phyloP scores from a whole-genome alignment of 1,140 invertebrate species.

The Paracyclopina nana region DNA sequence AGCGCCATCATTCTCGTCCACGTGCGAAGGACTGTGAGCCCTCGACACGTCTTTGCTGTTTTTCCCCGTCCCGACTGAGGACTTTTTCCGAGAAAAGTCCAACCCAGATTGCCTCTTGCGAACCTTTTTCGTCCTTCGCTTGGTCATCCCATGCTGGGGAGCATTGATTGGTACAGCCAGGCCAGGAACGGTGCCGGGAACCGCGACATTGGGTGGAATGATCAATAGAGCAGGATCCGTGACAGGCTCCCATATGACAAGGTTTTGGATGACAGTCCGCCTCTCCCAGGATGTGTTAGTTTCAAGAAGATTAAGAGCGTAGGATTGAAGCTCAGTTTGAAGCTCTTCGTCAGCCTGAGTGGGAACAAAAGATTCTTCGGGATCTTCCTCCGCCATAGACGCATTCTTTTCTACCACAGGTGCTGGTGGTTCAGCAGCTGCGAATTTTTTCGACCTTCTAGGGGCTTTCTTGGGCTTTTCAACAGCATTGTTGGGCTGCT shows the following conservation, averaged over 20 bases:
- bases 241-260: constrained; percentile 16
- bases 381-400: too few relatives aligned
- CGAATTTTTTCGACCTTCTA: too few relatives aligned
- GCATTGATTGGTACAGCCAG: too few relatives aligned
- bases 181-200: too few relatives aligned
- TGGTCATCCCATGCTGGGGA: too few relatives aligned
- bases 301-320: constrained; percentile 14
- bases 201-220: not conserved
- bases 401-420: too few relatives aligned
- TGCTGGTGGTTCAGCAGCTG: too few relatives aligned
- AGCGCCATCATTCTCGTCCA: too few relatives aligned
- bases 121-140: not conserved
- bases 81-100: constrained; percentile 9
- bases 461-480: too few relatives aligned
- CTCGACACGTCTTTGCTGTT: not conserved
- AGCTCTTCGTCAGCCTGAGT: constrained; percentile 10
- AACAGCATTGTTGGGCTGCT: too few relatives aligned
- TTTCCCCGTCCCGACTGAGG: too few relatives aligned
- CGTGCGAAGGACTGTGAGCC: not conserved
- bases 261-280: constrained; percentile 10
- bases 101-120: constrained; percentile 5
- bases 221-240: too few relatives aligned
- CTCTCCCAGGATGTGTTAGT: constrained; percentile 8
- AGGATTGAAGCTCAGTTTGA: constrained; percentile 1
- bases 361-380: not conserved